Conservation (phyloP, 2,888 invertebrate genomes). For the Acleris cristana region DNA sequence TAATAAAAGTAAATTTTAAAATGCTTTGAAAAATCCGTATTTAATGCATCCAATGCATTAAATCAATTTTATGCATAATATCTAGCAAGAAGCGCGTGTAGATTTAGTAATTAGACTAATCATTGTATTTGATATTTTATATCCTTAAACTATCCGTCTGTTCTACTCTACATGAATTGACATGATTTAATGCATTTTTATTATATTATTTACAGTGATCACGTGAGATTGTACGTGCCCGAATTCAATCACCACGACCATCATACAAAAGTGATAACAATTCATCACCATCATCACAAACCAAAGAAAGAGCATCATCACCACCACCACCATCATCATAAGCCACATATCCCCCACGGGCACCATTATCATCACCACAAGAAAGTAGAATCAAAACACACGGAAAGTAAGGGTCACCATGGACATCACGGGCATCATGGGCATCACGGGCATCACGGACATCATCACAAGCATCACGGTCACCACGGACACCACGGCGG, state of each 20-base stretch:
- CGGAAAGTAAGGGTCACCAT: slow-evolving; percentile 55
- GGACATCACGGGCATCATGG: slow-evolving; percentile 9
- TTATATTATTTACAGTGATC: slow-evolving; percentile 71
- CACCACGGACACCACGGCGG: slow-evolving; percentile 46
- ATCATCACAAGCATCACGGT: slow-evolving; percentile 45
- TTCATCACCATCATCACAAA: slow-evolving; percentile 81
- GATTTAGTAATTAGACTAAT: too few species aligned
- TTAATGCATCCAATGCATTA: too few species aligned
- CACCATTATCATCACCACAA: slow-evolving; percentile 70
- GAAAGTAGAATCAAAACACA: slow-evolving; percentile 62
- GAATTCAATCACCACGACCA: slow-evolving; percentile 84
- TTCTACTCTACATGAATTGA: too few species aligned
- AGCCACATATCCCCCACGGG: slow-evolving; percentile 57
- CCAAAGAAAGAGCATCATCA: slow-evolving; percentile 78
- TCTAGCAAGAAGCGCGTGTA: too few species aligned
- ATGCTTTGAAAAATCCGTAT: too few species aligned
- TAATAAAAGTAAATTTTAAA: too few species aligned
- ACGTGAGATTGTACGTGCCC: slow-evolving; percentile 84
- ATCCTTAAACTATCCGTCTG: too few species aligned
- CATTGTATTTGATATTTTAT: too few species aligned
- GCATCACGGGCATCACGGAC: slow-evolving; percentile 32
- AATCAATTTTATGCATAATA: too few species aligned
- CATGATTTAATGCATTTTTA: too few species aligned
- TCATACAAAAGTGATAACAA: slow-evolving; percentile 84
- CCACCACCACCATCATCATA: slow-evolving; percentile 63